These are phyloP conservation scores for Vanessa cardui DNA, from an alignment of 2,888 invertebrate species.

Conservation along the genomic window DNA sequence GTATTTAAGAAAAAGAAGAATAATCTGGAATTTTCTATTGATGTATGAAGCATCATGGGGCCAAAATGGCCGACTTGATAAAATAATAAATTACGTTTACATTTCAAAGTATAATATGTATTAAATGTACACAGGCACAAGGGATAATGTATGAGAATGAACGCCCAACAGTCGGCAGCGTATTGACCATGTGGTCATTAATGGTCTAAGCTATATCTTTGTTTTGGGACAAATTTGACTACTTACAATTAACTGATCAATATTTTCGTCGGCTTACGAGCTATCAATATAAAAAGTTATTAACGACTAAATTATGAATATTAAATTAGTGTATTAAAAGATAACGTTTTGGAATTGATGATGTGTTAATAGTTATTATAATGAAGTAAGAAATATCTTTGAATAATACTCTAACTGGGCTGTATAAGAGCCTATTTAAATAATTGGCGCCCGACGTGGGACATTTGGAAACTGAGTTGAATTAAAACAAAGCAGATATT, in stretches of 20 bases:
- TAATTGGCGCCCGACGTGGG: slow-evolving; percentile 12
- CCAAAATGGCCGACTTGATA: slow-evolving; percentile 6
- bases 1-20: slow-evolving; percentile 60
- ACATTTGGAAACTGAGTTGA: background rate
- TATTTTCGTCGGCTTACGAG: background rate
- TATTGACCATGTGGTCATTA: background rate
- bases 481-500: no score
- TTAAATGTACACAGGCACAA: background rate
- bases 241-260: background rate
- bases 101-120: background rate
- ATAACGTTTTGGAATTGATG: slow-evolving; percentile 16
- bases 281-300: background rate
- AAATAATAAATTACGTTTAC: background rate
- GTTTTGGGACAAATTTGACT: no score
- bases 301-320: slow-evolving; percentile 20
- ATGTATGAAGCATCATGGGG: slow-evolving; percentile 2
- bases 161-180: background rate
- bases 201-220: no score
- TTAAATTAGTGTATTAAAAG: slow-evolving; percentile 5
- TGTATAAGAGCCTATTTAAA: background rate
- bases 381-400: background rate
- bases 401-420: background rate
- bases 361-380: slow-evolving; percentile 1
- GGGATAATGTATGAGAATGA: background rate
- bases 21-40: slow-evolving; percentile 3